A percentile compares a stretch with the other conserved stretches of the same genome.
phyloP scores from a whole-genome alignment of 2,888 invertebrate genomes.

The Drepana falcataria region DNA sequence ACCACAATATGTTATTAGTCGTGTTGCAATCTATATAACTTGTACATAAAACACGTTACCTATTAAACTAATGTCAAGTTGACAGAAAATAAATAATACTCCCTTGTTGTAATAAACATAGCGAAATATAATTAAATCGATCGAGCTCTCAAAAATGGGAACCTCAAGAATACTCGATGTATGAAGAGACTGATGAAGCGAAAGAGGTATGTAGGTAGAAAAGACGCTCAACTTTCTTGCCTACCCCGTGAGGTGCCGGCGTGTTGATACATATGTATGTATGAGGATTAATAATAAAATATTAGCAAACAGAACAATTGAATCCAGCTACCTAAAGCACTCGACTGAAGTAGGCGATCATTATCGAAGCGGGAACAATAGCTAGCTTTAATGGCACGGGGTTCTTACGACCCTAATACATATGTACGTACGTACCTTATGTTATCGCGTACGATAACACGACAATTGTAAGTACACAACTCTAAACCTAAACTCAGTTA shows the following conservation, averaged over 20 bases:
- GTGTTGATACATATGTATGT: conserved; percentile 8
- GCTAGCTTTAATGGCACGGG: conserved; percentile 44
- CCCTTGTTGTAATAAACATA: too few species aligned
- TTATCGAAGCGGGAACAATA: conserved; percentile 62
- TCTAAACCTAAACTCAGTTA: background rate
- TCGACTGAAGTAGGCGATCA: conserved; percentile 32
- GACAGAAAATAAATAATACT: too few species aligned
- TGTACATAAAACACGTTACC: too few species aligned
- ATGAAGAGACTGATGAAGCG: too few species aligned
- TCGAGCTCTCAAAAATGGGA: too few species aligned
- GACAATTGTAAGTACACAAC: conserved; percentile 32
- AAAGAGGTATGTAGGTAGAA: too few species aligned
- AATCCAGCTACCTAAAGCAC: conserved; percentile 19
- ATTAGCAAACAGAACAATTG: conserved; percentile 33
- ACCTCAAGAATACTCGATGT: too few species aligned
- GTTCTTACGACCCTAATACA: conserved; percentile 50
- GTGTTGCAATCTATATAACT: too few species aligned
- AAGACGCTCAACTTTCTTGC: too few species aligned
- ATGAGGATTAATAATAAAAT: conserved; percentile 7
- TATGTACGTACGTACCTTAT: conserved; percentile 30
- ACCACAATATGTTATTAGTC: background rate
- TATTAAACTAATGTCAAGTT: too few species aligned
- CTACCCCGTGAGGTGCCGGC: too few species aligned
- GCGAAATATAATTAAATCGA: too few species aligned
- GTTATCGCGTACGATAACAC: conserved; percentile 48